Conservation (phyloP, 2,888 invertebrate species). For the Diaprepes abbreviatus region DNA sequence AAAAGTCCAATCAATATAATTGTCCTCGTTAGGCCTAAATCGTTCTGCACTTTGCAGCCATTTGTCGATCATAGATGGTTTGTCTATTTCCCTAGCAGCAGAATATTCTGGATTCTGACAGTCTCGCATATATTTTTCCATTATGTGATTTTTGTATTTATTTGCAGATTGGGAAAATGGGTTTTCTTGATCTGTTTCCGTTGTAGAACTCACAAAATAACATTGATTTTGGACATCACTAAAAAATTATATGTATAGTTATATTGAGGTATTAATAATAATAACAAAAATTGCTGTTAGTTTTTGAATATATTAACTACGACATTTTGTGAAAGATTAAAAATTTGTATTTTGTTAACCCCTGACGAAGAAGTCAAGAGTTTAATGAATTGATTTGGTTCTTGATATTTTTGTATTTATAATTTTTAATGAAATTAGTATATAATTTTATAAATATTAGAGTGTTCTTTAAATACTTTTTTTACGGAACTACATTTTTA, state of each 20-base stretch:
- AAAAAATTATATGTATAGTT: conserved; percentile 6
- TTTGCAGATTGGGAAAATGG: conserved; percentile 63
- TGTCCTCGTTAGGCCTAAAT: conserved; percentile 80
- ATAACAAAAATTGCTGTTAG: too few relatives aligned
- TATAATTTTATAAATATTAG: too few relatives aligned
- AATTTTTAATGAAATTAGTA: too few relatives aligned
- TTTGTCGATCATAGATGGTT: conserved; percentile 77
- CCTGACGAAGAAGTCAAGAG: too few relatives aligned
- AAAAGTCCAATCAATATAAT: conserved; percentile 77
- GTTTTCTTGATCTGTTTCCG: conserved; percentile 61
- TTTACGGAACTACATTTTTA: too few relatives aligned
- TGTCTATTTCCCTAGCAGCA: conserved; percentile 55
- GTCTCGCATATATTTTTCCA: conserved; percentile 73
- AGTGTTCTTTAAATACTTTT: too few relatives aligned
- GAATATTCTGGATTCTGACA: conserved; percentile 55
- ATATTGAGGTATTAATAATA: too few relatives aligned
- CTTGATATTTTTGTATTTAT: too few relatives aligned
- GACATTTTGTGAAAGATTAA: too few relatives aligned
- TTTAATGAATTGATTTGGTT: too few relatives aligned
- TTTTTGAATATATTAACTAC: too few relatives aligned
- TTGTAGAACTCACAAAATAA: conserved; percentile 66
- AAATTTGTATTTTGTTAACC: too few relatives aligned
- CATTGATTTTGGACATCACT: conserved; percentile 61
- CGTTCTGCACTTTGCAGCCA: conserved; percentile 84
- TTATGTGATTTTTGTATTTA: conserved; percentile 74